Conservation (phyloP, 2,113 vertebrate genomes). For the Bubo bubo region DNA sequence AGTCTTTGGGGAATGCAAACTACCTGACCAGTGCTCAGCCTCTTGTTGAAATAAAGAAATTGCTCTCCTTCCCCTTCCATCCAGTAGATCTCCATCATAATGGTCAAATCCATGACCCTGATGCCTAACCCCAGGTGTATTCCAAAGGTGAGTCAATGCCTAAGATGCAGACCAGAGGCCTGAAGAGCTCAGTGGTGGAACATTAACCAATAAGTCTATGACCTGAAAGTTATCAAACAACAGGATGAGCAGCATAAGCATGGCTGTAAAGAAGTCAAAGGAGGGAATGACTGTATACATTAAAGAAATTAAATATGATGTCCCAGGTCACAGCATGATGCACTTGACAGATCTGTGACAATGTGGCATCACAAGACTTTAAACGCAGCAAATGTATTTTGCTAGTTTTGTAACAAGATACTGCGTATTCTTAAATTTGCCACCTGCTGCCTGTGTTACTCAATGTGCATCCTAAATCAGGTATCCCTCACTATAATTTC, state of each 20-base stretch:
- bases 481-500: slow-evolving; percentile 7
- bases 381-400: background rate
- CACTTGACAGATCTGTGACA: background rate
- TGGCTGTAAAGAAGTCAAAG: background rate
- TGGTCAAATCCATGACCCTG: background rate
- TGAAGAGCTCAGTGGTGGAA: background rate
- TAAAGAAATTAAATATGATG: background rate
- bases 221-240: background rate
- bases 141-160: background rate
- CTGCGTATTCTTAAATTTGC: slow-evolving; percentile 33
- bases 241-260: background rate
- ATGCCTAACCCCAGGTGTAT: background rate
- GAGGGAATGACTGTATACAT: background rate
- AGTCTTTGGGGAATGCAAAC: background rate
- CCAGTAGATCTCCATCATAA: background rate
- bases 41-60: background rate
- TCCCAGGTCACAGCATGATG: background rate
- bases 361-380: background rate
- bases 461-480: slow-evolving; percentile 26
- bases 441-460: slow-evolving; percentile 4
- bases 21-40: background rate
- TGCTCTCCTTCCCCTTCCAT: background rate
- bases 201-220: background rate
- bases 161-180: background rate
- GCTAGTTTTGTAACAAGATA: slow-evolving; percentile 16